These are phyloP conservation scores for Hyposmocoma kahamanoa DNA, from an alignment of 1,140 invertebrate species.

Conservation along the genomic window DNA sequence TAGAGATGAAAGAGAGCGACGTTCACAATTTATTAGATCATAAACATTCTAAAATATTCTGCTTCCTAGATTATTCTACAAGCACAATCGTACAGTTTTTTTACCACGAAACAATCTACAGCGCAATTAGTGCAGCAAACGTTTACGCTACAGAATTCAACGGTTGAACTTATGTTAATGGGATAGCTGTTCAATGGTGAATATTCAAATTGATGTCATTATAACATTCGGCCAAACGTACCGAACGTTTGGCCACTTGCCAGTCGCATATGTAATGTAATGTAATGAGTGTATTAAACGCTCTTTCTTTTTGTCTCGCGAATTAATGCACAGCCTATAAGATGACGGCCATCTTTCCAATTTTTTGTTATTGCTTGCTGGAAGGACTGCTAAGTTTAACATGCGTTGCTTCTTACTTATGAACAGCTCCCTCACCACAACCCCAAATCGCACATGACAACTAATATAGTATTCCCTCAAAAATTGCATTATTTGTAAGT, in stretches of 20 bases:
- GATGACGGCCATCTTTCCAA: conserved; percentile 1
- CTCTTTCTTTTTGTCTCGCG: conserved; percentile 36
- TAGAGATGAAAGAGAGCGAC: conserved; percentile 1
- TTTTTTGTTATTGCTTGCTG: not conserved
- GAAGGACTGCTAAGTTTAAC: too few relatives aligned
- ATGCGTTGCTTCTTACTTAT: too few relatives aligned
- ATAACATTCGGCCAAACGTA: conserved; percentile 63
- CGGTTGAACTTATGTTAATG: conserved; percentile 70
- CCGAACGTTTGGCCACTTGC: conserved; percentile 57
- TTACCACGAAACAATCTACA: conserved; percentile 32
- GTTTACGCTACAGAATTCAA: conserved; percentile 63
- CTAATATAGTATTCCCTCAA: too few relatives aligned
- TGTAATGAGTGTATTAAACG: conserved; percentile 65
- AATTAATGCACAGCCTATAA: conserved; percentile 17
- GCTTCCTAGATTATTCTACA: too few relatives aligned
- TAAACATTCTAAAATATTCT: not conserved
- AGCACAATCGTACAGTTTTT: not conserved
- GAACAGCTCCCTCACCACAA: too few relatives aligned
- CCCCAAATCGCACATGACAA: too few relatives aligned
- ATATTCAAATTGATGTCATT: conserved; percentile 74
- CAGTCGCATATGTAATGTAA: conserved; percentile 51
- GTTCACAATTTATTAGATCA: conserved; percentile 1
- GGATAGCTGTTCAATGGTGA: conserved; percentile 67
- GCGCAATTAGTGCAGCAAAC: conserved; percentile 44
- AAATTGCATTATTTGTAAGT: too few relatives aligned